A percentile compares a stretch with the other conserved stretches of the same genome.
These are phyloP conservation scores for Poliocrania exsul DNA, from an alignment of 2,797 vertebrate genomes.

Conservation along the genomic window DNA sequence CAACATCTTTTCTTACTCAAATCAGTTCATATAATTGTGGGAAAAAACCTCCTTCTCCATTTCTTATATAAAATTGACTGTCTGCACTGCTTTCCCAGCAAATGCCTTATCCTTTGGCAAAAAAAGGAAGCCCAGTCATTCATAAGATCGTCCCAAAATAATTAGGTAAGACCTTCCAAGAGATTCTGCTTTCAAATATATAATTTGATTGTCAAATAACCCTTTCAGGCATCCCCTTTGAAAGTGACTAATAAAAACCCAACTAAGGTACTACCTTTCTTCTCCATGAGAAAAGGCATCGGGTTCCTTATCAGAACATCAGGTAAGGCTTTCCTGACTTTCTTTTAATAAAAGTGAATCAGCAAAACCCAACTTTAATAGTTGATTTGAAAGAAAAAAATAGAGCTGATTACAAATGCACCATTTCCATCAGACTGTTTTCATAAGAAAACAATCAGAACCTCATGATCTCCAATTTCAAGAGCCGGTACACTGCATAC, in stretches of 20 bases:
- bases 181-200: neutral
- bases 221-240: neutral
- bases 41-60: neutral
- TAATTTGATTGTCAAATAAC: neutral
- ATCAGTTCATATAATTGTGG: neutral
- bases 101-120: neutral
- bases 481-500: accelerated
- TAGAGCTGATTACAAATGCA: neutral
- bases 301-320: neutral
- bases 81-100: neutral
- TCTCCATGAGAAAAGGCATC: neutral
- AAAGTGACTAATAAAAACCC: neutral
- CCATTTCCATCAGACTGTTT: neutral
- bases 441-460: neutral
- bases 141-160: neutral
- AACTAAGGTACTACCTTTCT: neutral
- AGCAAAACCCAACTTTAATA: neutral
- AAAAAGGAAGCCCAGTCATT: neutral
- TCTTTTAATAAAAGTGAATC: neutral
- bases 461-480: neutral
- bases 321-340: neutral
- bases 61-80: neutral
- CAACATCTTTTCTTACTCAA: neutral
- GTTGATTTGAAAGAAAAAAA: neutral
- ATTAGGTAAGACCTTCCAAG: neutral